phyloP scores from a whole-genome alignment of 2,888 invertebrate species.

The Anthrax anthrax region DNA sequence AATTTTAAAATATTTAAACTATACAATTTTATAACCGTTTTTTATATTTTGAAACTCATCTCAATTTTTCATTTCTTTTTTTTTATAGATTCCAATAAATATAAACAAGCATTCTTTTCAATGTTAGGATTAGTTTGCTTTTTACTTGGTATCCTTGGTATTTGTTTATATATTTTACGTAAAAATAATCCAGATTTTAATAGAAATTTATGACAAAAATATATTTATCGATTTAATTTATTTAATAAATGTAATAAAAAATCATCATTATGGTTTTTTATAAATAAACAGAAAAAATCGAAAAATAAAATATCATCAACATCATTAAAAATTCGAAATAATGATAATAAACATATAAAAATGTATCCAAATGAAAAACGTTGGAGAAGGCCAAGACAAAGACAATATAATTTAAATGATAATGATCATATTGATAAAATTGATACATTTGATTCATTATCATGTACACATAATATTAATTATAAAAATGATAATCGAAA shows the following conservation, averaged over 20 bases:
- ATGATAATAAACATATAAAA: conserved; percentile 2
- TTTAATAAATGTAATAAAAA: conserved; percentile 2
- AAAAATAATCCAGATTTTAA: conserved; percentile 20
- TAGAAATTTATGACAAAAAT: conserved; percentile 27
- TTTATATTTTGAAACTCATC: too few species aligned
- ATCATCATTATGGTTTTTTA: too few species aligned
- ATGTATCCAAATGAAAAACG: background rate
- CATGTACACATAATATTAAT: too few species aligned
- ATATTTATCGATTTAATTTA: conserved; percentile 28
- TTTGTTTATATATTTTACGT: conserved; percentile 30
- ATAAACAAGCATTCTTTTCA: conserved; percentile 32
- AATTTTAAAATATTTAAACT: background rate
- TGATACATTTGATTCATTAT: conserved; percentile 10
- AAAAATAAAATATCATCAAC: background rate
- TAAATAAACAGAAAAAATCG: background rate
- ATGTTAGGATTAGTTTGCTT: conserved; percentile 28
- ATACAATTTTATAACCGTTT: too few species aligned
- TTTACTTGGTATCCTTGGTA: conserved; percentile 25
- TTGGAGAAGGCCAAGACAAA: conserved; percentile 4
- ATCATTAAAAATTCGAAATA: background rate
- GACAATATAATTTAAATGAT: conserved; percentile 4
- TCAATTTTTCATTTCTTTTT: background rate
- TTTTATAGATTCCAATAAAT: conserved; percentile 24
- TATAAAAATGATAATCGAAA: conserved; percentile 1
- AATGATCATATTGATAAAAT: background rate